phyloP scores from a whole-genome alignment of 2,888 invertebrate genomes.

The Cryptocephalus primarius region DNA sequence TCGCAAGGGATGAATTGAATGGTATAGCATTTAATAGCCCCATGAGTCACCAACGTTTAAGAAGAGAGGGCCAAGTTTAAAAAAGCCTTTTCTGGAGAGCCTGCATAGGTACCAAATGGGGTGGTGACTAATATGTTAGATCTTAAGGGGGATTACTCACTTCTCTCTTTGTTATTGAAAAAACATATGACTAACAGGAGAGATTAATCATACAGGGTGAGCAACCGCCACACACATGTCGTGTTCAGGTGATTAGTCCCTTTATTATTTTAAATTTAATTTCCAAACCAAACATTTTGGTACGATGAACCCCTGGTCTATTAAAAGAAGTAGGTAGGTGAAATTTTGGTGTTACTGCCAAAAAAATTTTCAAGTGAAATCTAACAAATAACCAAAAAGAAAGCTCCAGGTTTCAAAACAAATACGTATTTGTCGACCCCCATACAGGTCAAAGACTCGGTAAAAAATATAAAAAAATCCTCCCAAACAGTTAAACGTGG shows the following conservation, averaged over 20 bases:
- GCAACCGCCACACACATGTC: background rate
- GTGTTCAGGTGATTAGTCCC: too few relatives aligned
- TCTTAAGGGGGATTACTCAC: slow-evolving; percentile 7
- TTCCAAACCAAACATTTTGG: too few relatives aligned
- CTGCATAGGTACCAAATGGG: slow-evolving; percentile 5
- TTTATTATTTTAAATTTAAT: too few relatives aligned
- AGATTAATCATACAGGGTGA: background rate
- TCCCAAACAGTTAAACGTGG: too few relatives aligned
- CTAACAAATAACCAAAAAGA: too few relatives aligned
- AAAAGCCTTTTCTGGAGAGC: slow-evolving; percentile 8
- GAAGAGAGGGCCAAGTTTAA: slow-evolving; percentile 6
- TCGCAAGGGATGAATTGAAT: slow-evolving; percentile 13
- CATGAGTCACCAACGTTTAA: background rate
- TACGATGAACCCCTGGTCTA: too few relatives aligned
- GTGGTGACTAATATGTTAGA: slow-evolving; percentile 8
- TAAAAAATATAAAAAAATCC: too few relatives aligned
- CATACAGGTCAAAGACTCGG: too few relatives aligned
- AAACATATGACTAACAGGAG: slow-evolving; percentile 1
- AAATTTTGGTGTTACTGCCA: background rate
- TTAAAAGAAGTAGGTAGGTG: background rate
- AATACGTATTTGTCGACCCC: too few relatives aligned
- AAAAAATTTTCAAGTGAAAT: too few relatives aligned
- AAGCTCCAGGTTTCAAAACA: too few relatives aligned
- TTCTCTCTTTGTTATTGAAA: background rate
- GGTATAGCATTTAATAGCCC: slow-evolving; percentile 10